Evolutionary conservation across 2,888 invertebrate species (phyloP), one percentile per base, ranked within the genome.

Genomic region (Caenorhabditis doughertyi): DNA sequence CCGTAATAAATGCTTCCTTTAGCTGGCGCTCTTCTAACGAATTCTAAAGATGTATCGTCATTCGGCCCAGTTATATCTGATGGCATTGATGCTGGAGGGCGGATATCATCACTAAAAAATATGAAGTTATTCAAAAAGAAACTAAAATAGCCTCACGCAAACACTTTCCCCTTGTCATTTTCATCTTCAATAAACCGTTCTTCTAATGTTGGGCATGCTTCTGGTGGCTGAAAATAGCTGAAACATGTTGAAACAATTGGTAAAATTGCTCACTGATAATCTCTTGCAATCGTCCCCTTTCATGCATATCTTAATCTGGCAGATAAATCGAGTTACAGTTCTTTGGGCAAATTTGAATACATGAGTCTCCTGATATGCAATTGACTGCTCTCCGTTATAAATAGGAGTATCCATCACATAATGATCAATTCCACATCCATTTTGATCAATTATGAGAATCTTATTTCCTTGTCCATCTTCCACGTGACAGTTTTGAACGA

Each of bases 401-500:
- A 89, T 62, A 2, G 91, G 91, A 1, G 91, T 91, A 16, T 86
- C 85, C 84, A 91, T 89, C 7, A 91, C 87, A 79, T 91, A 91
- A 49, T 89, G 89, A 80, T 91, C 91, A 42, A 91, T 88, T 25
- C 91, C 91, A 73, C 91, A 91, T 35, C 91, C 91, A 60, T 91
- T 89, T 53, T 91, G 90, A 73, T 91, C 91, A 80, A 91, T 88
- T n/a, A 91, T 91, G 32, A 91, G 79, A 18, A 91, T 91, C 49
- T 89, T 87, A 65, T 91, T 90, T 11, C 91, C 91, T 64, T 91
- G 89, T 3, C 88, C 88, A 60, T 89, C 91, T 53, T 91, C 91
- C 21, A 91, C 91, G 73, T 91, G 90, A 77, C 91, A 91, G 72
- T 91, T 91, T 70, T 91, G 91, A 13, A 91, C 90, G n/a, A 91